Evolutionary conservation across 1,140 invertebrate genomes (phyloP).

Genomic region (Apis dorsata): DNA sequence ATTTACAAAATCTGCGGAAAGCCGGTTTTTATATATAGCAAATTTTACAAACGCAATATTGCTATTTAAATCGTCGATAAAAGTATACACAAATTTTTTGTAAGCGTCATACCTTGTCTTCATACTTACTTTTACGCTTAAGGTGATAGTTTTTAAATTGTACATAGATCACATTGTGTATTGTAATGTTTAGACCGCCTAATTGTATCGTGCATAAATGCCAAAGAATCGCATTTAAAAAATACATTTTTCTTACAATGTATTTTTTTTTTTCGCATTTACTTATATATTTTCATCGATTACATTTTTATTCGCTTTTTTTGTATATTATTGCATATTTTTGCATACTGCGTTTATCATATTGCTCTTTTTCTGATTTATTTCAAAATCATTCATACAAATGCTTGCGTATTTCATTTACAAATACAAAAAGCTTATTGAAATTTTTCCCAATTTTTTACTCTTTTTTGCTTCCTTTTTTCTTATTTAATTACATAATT

Average conservation of each 20-base stretch:
- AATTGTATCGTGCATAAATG: constrained; percentile 66
- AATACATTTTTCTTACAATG: constrained; percentile 57
- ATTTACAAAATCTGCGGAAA: constrained; percentile 24
- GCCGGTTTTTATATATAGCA: constrained; percentile 9
- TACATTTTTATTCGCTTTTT: constrained; percentile 20
- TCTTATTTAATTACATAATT: background rate
- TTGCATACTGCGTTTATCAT: background rate
- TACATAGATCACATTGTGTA: constrained; percentile 39
- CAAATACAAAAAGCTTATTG: background rate
- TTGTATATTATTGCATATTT: constrained; percentile 29
- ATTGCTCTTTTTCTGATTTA: constrained; percentile 2
- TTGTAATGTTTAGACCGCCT: constrained; percentile 45
- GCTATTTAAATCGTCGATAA: constrained; percentile 19
- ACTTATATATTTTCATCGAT: constrained; percentile 32
- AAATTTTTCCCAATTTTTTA: background rate
- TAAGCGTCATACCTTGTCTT: constrained; percentile 34
- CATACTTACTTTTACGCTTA: constrained; percentile 42
- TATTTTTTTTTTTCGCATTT: constrained; percentile 52
- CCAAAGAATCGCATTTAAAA: constrained; percentile 77
- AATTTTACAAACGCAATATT: constrained; percentile 29
- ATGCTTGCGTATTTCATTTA: background rate
- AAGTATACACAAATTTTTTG: constrained; percentile 10
- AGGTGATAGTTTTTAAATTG: constrained; percentile 34
- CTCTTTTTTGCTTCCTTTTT: background rate
- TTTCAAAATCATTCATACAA: background rate